Evolutionary conservation across 2,888 invertebrate species (phyloP).

Genomic region (Eudiplozoon nipponicum): DNA sequence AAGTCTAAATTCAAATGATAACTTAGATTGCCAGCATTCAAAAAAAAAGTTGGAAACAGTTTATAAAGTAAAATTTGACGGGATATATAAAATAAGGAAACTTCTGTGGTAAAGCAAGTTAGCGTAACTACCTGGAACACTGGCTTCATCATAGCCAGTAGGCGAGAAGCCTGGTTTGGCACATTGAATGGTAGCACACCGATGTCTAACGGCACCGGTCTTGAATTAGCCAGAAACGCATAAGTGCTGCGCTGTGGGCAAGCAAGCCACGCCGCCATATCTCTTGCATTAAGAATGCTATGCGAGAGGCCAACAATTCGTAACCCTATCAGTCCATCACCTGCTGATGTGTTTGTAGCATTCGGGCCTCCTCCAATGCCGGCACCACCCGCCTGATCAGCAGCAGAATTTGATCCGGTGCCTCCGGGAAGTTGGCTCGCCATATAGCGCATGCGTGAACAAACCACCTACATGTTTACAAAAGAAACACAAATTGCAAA

Average conservation of each 20-base stretch:
- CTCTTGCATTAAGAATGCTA: conserved; percentile 66
- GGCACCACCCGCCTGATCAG: no score
- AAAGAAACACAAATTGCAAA: no score
- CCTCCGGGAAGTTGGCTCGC: conserved; percentile 55
- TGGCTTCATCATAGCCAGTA: conserved; percentile 87
- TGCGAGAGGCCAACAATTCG: conserved; percentile 68
- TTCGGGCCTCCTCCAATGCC: no score
- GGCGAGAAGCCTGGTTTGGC: conserved; percentile 69
- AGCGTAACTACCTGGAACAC: conserved; percentile 79
- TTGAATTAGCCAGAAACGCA: conserved; percentile 72
- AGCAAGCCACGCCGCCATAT: conserved; percentile 76
- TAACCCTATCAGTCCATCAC: no score
- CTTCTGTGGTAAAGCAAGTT: no score
- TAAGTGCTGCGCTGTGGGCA: conserved; percentile 67
- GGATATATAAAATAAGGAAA: no score
- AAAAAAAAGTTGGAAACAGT: no score
- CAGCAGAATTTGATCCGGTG: neutral
- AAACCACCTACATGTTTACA: conserved; percentile 66
- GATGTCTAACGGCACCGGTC: neutral
- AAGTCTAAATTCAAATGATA: no score
- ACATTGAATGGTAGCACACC: conserved; percentile 39
- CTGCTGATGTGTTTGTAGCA: no score
- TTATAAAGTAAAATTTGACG: no score
- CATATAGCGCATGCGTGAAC: conserved; percentile 63
- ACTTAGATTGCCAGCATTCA: no score